Evolutionary conservation across 2,797 vertebrate species (phyloP), one percentile per base, ranked within the genome.

Genomic region (Notolabrus celidotus): DNA sequence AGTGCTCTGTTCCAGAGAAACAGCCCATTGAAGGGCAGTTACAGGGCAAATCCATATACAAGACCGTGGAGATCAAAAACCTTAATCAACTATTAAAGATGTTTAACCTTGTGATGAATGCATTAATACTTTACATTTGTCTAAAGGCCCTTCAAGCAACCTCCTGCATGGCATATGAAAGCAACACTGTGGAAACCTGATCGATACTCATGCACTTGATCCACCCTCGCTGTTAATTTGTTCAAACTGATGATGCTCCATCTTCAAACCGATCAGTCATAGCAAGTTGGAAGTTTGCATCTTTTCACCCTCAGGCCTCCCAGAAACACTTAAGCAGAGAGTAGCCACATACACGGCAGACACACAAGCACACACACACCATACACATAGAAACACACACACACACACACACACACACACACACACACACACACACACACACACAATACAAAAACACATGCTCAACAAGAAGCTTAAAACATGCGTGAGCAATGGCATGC

Each of bases 401-500:
- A 60, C 23, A 39, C 36, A 38, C 36, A 38, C 36, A 39, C 0
- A 38, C 16, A 63, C n/a, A n/a, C 42, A 57, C 57, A 41, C 55
- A 54, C 55, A 59, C 15, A 59, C 49, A 74, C 52, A 67, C 33
- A 38, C 33, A 31, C 31, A 50, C 10, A 57, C 10, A 61, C 17
- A 62, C 8, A 60, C 10, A 17, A 10, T 3, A 22, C 10, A 23
- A n/a, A 54, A 19, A 78, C 33, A 52, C 19, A 55, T 3, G 17
- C 14, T 19, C 41, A 43, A 55, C 19, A 65, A 36, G n/a, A 57
- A 50, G n/a, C 4, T 57, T 49, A 25, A 77, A 66, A 70, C 45
- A 71, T 50, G 61, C 60, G 56, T 57, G 39, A 80, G 58, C 38
- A 79, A 82, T 74, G 80, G 74, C 63, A 79, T 82, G 83, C 65